Evolutionary conservation across 2,888 invertebrate species (phyloP).

Genomic region (Drosophila colorata): DNA sequence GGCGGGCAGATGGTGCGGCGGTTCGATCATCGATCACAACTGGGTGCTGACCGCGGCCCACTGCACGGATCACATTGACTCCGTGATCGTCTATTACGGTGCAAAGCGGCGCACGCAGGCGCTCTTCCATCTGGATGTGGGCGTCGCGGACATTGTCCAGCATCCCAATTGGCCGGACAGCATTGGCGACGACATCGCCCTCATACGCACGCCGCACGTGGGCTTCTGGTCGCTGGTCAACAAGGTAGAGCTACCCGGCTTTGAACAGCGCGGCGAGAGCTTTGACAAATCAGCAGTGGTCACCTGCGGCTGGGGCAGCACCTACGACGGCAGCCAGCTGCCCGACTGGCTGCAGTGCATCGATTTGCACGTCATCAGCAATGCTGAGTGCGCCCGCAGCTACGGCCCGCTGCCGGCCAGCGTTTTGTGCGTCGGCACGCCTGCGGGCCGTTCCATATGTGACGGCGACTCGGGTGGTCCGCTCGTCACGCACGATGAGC

Average conservation of each 20-base stretch:
- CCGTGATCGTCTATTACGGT: constrained; percentile 68
- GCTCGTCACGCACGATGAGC: constrained; percentile 32
- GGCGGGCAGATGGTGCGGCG: constrained; percentile 56
- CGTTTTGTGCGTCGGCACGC: constrained; percentile 44
- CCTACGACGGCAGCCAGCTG: constrained; percentile 69
- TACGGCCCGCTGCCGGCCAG: constrained; percentile 74
- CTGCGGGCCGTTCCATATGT: constrained; percentile 52
- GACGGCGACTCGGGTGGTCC: constrained; percentile 67
- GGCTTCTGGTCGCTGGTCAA: constrained; percentile 34
- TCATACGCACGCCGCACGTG: constrained; percentile 58
- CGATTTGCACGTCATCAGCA: constrained; percentile 66
- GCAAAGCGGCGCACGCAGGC: constrained; percentile 60
- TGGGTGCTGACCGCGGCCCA: constrained; percentile 62
- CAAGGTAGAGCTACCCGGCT: constrained; percentile 34
- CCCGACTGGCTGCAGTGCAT: constrained; percentile 73
- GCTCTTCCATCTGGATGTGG: constrained; percentile 48
- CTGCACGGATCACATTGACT: constrained; percentile 52
- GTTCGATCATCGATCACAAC: constrained; percentile 41
- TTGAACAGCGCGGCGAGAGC: constrained; percentile 13
- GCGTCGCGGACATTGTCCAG: constrained; percentile 52
- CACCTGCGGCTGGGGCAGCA: constrained; percentile 77
- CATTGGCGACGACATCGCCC: constrained; percentile 60
- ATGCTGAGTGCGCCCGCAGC: constrained; percentile 82
- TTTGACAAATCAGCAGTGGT: constrained; percentile 21
- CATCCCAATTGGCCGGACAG: constrained; percentile 78